Conservation (phyloP, 2,797 vertebrate genomes). For the Protosalanx chinensis region DNA sequence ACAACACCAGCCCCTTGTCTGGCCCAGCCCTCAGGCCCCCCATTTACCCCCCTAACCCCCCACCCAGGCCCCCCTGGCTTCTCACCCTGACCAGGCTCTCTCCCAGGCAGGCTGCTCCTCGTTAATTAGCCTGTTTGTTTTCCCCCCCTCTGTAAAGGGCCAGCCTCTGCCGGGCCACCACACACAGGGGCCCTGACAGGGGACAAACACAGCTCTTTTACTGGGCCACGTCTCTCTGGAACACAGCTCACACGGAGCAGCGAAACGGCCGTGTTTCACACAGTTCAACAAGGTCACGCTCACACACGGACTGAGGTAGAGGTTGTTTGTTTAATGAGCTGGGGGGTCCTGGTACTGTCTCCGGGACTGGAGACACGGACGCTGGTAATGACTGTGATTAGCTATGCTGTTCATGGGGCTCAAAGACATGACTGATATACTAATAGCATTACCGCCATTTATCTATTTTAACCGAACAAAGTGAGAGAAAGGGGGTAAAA, state of each 20-base stretch:
- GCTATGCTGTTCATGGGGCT: too few relatives aligned
- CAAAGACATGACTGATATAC: too few relatives aligned
- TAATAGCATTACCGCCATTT: too few relatives aligned
- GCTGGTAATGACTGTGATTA: too few relatives aligned
- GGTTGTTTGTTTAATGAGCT: too few relatives aligned
- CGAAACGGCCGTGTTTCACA: background rate
- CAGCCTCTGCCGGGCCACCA: constrained; percentile 6
- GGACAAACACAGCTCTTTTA: background rate
- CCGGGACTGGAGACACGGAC: too few relatives aligned
- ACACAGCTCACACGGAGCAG: background rate
- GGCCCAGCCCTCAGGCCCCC: background rate
- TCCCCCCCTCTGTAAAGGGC: constrained; percentile 31
- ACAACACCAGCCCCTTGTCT: constrained; percentile 23
- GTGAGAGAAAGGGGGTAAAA: too few relatives aligned
- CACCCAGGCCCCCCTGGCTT: background rate
- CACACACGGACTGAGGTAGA: background rate
- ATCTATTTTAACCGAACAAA: too few relatives aligned
- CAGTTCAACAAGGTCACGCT: too few relatives aligned
- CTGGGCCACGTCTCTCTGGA: background rate
- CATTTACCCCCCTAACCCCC: background rate
- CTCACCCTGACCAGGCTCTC: background rate
- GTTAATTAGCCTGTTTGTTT: constrained; percentile 54
- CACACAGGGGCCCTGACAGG: constrained; percentile 1
- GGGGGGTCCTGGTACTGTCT: too few relatives aligned
- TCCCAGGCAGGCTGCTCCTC: constrained; percentile 36